Base-by-base conservation (phyloP, 2,797 vertebrate genomes). In the Ambastaia sidthimunki region DNA sequence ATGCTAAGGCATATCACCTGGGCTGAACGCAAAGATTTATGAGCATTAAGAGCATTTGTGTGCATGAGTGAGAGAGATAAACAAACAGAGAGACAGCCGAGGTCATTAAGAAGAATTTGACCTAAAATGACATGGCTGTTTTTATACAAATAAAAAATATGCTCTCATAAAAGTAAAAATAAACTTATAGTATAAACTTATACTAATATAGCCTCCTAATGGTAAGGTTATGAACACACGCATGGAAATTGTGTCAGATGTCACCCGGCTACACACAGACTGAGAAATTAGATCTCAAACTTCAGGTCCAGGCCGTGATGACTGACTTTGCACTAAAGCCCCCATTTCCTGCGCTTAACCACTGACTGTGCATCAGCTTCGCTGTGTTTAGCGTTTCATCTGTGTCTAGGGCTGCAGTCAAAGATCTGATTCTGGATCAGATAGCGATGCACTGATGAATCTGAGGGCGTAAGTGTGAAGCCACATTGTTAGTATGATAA, bases 381-480 rank as follows among this genome's bases (percentile, higher is more conserved):
- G 3, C 18, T 52, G 9, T 63, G 15, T 34, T 7, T n/a, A 37
- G 25, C 6, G 6, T 65, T 65, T 37, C 7, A 37, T 50, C 18
- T 7, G 23, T 31, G 18, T 47, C 23, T 28, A 28, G 4, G 19
- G 13, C 57, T 54, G 44, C 47, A 69, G 19, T 57, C 19, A 67
- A 10, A 70, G 12, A 18, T 18, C 66, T 50, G 55, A 48, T 48
- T 52, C 59, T 65, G 3, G 7, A 66, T 15, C 28, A 75, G 60
- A 7, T 7, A 54, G 47, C 28, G 54, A 12, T 41, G 52, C 65
- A 70, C 23, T 47, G 77, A n/a, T 13, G 60, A 50, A 80, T 60
- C n/a, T 11, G 19, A 16, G 60, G 6, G 21, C 16, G 31, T 47
- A 12, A 19, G 50, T 72, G 78, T 73, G 60, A 80, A 73, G 13